These are phyloP conservation scores for Eupeodes corollae DNA, from an alignment of 1,140 invertebrate genomes.

Conservation along the genomic window DNA sequence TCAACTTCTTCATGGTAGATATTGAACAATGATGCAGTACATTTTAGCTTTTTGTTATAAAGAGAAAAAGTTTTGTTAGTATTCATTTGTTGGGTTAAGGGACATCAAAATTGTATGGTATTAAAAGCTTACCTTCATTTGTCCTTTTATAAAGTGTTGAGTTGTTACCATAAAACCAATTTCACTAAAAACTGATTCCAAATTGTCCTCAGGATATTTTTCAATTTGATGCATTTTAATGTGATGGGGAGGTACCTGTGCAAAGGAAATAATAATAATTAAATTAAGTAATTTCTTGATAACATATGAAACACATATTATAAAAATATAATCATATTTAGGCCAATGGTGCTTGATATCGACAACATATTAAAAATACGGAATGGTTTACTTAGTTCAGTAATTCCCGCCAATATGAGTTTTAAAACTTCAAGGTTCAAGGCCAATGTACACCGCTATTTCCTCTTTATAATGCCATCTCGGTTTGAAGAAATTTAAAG, in stretches of 20 bases:
- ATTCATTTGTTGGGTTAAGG: not conserved
- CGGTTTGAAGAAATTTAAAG: too few relatives aligned
- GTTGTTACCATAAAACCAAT: slow-evolving; percentile 44
- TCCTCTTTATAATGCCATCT: too few relatives aligned
- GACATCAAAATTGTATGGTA: not conserved
- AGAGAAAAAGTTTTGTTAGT: slow-evolving; percentile 2
- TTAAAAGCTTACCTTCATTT: slow-evolving; percentile 37
- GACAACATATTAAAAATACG: too few relatives aligned
- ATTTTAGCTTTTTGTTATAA: slow-evolving; percentile 25
- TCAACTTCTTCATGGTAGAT: slow-evolving; percentile 36
- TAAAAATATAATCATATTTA: too few relatives aligned
- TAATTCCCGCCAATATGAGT: too few relatives aligned
- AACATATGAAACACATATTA: too few relatives aligned
- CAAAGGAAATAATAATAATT: not conserved
- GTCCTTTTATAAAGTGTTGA: slow-evolving; percentile 42
- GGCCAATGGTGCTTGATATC: too few relatives aligned
- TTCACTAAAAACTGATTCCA: slow-evolving; percentile 34
- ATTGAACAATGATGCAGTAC: slow-evolving; percentile 31
- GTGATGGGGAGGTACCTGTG: slow-evolving; percentile 30
- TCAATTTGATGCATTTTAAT: slow-evolving; percentile 33
- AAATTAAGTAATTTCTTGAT: too few relatives aligned
- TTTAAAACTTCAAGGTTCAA: too few relatives aligned
- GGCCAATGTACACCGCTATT: too few relatives aligned
- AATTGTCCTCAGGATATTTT: slow-evolving; percentile 25
- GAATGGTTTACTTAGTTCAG: too few relatives aligned